Evolutionary conservation across 2,888 invertebrate species (phyloP), one percentile per base, ranked within the genome.

Genomic region (Philopedon plagiatum): DNA sequence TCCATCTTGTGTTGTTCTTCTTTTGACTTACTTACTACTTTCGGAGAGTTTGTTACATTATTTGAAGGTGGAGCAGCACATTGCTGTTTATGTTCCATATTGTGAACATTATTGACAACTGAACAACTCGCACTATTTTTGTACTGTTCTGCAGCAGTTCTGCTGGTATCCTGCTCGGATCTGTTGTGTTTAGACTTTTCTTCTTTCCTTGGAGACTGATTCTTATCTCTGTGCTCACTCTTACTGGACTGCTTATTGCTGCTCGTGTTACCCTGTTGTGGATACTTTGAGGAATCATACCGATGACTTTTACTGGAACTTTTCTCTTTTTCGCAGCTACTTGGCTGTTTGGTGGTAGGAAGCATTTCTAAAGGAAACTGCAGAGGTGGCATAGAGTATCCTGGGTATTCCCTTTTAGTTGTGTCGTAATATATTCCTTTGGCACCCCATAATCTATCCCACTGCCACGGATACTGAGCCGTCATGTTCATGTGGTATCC

Each of bases 401-500:
- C 68, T n/a, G 82, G 80, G 71, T 83, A 84, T 21, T 84, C 83
- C n/a, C 81, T 76, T 73, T 83, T 83, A 0, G 82, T 88, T 60
- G 86, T 86, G 77, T 92, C 91, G 81, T 91, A 84, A 78, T 90
- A 90, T 29, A 54, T 54, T 9, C 51, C 51, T 71, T 86, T 88
- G 76, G 90, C 89, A 62, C 89, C 89, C 89, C 90, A 90, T 61
- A 89, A 80, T 21, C 89, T 81, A 76, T 90, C 89, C 90, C 90
- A 90, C 23, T 84, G 88, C 80, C 91, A 90, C 78, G 89, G 89
- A 77, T 91, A 91, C 79, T 91, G 91, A 7, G 83, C 83, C 60
- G 81, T 82, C 49, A 77, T 76, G 21, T 75, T 78, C 54, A 90
- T 88, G 79, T 91, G 90, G 79, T 91, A 92, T 0, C 80, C 80